phyloP scores from a whole-genome alignment of 2,888 invertebrate species.

The Oscheius myriophilus region DNA sequence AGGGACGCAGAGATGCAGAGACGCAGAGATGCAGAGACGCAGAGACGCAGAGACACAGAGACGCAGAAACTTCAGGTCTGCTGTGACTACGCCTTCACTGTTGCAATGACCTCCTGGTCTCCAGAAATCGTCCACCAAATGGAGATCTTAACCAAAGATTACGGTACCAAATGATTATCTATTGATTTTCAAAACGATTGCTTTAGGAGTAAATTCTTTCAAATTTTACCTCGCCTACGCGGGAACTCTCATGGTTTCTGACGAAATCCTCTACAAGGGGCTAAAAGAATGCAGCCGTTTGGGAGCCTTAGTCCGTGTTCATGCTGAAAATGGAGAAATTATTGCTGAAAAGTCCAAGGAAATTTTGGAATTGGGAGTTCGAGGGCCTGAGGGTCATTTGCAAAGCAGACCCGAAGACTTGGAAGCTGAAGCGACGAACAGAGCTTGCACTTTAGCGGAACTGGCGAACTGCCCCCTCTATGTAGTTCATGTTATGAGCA shows the following conservation, averaged over 20 bases:
- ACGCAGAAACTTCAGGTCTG: constrained; percentile 79
- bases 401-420: constrained; percentile 72
- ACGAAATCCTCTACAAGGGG: constrained; percentile 84
- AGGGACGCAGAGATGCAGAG: too few species aligned
- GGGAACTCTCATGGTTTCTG: constrained; percentile 87
- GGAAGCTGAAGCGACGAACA: constrained; percentile 92
- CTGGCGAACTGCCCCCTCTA: constrained; percentile 90
- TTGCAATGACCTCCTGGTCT: constrained; percentile 89
- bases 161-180: constrained; percentile 73
- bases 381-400: constrained; percentile 84
- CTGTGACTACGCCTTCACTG: constrained; percentile 94
- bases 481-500: constrained; percentile 93
- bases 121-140: constrained; percentile 82
- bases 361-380: constrained; percentile 79
- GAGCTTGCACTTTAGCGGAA: constrained; percentile 84
- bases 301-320: constrained; percentile 89
- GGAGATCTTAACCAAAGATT: constrained; percentile 80
- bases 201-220: constrained; percentile 89
- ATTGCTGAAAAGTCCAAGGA: constrained; percentile 90
- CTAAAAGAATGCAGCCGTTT: constrained; percentile 72
- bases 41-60: too few species aligned
- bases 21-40: too few species aligned
- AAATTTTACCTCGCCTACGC: constrained; percentile 98
- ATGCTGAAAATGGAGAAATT: constrained; percentile 95
- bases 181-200: neutral